Percentiles rank a stretch among this genome's conserved stretches.
These are phyloP conservation scores for Chloroceryle aenea DNA, from an alignment of 2,113 vertebrate species.

Conservation along the genomic window DNA sequence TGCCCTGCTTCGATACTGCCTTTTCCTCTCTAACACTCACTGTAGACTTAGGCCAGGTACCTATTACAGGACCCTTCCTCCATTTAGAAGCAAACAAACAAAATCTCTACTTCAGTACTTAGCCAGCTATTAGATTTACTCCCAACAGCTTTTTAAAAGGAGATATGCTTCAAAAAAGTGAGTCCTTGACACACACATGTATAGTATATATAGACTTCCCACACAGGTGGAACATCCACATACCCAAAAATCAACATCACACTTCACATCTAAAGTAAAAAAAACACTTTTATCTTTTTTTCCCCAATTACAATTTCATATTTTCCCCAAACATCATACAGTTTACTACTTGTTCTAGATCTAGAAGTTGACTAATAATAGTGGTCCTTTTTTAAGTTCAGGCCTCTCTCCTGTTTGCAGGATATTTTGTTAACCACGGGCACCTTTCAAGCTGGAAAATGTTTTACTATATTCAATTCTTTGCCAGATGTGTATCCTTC, in stretches of 20 bases:
- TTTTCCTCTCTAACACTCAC: neutral
- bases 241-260: neutral
- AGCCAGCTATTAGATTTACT: neutral
- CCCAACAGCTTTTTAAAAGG: neutral
- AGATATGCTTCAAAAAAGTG: neutral
- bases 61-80: neutral
- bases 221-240: neutral
- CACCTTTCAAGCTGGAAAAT: neutral
- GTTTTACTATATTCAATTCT: neutral
- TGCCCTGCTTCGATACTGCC: neutral
- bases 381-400: neutral
- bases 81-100: neutral
- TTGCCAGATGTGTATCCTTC: neutral
- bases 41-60: neutral
- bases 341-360: neutral
- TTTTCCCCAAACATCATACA: neutral
- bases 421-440: neutral
- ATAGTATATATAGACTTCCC: neutral
- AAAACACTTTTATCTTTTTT: neutral
- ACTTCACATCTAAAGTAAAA: neutral
- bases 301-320: neutral
- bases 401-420: neutral
- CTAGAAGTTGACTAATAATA: neutral
- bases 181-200: fast-evolving
- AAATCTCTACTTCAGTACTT: neutral